Evolutionary conservation across 2,797 vertebrate species (phyloP).

Genomic region (Pseudochaenichthys georgianus): DNA sequence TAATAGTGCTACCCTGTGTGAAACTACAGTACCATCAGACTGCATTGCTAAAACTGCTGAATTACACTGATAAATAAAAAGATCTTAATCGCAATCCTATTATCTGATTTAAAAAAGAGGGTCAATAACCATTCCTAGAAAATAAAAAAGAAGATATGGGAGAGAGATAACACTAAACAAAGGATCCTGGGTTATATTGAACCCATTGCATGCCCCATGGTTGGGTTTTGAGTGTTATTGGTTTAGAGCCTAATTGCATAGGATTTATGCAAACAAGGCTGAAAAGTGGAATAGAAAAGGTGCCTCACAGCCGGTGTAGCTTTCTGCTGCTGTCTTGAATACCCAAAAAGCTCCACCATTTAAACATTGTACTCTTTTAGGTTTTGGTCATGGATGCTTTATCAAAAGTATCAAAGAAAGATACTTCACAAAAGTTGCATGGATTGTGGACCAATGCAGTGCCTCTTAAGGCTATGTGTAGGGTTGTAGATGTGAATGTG

Average conservation of each 20-base stretch:
- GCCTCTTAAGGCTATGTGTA: background rate
- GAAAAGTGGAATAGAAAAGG: slow-evolving; percentile 34
- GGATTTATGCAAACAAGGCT: slow-evolving; percentile 48
- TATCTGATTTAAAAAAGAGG: background rate
- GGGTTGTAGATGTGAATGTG: background rate
- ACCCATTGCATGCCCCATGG: slow-evolving; percentile 1
- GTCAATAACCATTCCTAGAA: slow-evolving; percentile 11
- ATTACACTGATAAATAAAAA: slow-evolving; percentile 15
- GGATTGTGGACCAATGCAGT: background rate
- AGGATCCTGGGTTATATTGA: slow-evolving; percentile 19
- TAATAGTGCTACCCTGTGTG: background rate
- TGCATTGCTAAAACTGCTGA: background rate
- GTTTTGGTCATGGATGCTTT: background rate
- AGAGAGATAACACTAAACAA: slow-evolving; percentile 9
- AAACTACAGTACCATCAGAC: background rate
- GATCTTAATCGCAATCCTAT: background rate
- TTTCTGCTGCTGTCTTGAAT: background rate
- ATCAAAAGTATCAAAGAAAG: slow-evolving; percentile 6
- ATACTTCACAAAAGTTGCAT: background rate
- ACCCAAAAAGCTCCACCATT: background rate
- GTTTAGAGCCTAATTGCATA: slow-evolving; percentile 4
- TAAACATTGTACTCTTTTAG: background rate
- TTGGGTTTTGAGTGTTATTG: slow-evolving; percentile 16
- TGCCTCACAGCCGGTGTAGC: slow-evolving; percentile 10
- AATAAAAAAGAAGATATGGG: background rate